A percentile compares a stretch with the other conserved stretches of the same genome.
Conservation (phyloP, 2,888 invertebrate genomes). For the Adineta ricciae region DNA sequence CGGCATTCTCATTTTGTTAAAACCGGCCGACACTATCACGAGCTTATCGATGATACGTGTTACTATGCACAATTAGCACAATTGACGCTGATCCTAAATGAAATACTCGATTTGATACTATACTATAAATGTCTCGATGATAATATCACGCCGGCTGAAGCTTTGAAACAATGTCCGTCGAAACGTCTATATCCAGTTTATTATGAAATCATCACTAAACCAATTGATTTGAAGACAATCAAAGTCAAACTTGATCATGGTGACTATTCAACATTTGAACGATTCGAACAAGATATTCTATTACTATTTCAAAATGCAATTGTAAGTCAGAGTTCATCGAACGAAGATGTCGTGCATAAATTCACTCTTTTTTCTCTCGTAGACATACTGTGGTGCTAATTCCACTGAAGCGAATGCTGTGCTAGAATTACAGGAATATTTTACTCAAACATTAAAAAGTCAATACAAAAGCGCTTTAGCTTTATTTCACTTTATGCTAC, state of each 20-base stretch:
- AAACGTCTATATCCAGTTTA: slow-evolving; percentile 71
- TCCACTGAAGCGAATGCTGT: not conserved
- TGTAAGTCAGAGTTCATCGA: not conserved
- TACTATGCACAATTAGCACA: slow-evolving; percentile 16
- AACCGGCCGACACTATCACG: not conserved
- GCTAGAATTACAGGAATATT: not conserved
- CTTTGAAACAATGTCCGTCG: slow-evolving; percentile 7
- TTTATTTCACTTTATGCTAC: not conserved
- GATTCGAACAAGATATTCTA: slow-evolving; percentile 77
- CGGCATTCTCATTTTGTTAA: not conserved
- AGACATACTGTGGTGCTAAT: not conserved
- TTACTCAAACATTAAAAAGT: not conserved
- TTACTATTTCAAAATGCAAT: slow-evolving; percentile 85
- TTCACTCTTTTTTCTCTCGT: not conserved
- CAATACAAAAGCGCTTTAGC: not conserved
- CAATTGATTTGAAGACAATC: slow-evolving; percentile 84
- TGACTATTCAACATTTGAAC: slow-evolving; percentile 65
- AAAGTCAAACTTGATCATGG: slow-evolving; percentile 76
- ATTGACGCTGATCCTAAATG: not conserved
- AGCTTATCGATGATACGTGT: not conserved
- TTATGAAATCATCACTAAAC: slow-evolving; percentile 80
- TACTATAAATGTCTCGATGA: not conserved
- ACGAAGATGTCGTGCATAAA: no score
- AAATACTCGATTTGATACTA: not conserved
- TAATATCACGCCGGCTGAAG: not conserved